These are phyloP conservation scores for Mastigias papua DNA, from an alignment of 30 jellyfish, hydroid and myxozoan species.

Conservation along the genomic window DNA sequence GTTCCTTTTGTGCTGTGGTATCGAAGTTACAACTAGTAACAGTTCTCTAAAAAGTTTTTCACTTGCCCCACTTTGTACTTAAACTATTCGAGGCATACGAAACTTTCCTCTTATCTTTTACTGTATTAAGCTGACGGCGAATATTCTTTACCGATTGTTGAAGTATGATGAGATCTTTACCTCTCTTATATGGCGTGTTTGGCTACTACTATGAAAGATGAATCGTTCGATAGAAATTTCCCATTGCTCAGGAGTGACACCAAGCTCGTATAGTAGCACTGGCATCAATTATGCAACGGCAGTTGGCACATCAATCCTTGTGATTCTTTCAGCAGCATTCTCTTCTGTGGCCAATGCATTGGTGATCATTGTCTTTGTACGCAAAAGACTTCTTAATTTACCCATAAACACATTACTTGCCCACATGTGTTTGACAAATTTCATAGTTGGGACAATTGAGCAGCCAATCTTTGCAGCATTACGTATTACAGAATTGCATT, in stretches of 20 bases:
- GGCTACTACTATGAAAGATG: neutral
- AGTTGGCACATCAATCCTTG: neutral
- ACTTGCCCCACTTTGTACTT: too few species aligned
- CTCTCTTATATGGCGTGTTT: neutral
- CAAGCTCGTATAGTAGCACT: neutral
- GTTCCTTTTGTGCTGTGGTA: too few species aligned
- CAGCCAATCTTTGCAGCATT: slow-evolving; percentile 22
- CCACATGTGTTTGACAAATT: slow-evolving; percentile 27
- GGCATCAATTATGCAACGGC: neutral
- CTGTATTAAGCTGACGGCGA: too few species aligned
- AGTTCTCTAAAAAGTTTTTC: too few species aligned
- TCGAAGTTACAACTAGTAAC: too few species aligned
- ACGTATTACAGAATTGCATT: slow-evolving; percentile 5
- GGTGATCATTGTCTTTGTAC: slow-evolving; percentile 9
- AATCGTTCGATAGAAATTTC: neutral
- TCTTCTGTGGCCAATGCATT: slow-evolving; percentile 3
- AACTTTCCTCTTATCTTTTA: too few species aligned
- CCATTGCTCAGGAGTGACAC: neutral
- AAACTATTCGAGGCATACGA: too few species aligned
- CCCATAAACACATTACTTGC: slow-evolving; percentile 6
- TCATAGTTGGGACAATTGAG: slow-evolving; percentile 20
- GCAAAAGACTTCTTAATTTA: slow-evolving; percentile 8
- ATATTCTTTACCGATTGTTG: too few species aligned
- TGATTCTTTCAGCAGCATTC: neutral
- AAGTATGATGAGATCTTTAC: too few species aligned